A percentile compares a stretch with the other conserved stretches of the same genome.
phyloP scores from a whole-genome alignment of 2,888 invertebrate genomes.

The Lamellibrachia columna region DNA sequence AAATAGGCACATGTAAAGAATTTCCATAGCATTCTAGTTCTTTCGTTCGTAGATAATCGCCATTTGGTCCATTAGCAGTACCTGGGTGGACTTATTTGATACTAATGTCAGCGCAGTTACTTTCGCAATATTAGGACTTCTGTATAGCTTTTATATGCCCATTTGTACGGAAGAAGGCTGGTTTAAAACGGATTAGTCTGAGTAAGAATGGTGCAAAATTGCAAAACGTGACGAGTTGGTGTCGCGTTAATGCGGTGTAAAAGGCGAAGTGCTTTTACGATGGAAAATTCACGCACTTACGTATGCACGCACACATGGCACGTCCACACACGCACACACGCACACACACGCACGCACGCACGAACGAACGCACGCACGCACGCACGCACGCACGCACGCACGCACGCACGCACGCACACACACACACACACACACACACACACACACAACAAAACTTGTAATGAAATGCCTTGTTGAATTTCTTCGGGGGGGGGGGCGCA shows the following conservation, averaged over 20 bases:
- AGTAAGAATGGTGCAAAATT: too few relatives aligned
- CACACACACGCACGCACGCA: slow-evolving; percentile 34
- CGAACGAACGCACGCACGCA: background rate
- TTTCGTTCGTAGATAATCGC: background rate
- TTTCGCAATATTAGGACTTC: background rate
- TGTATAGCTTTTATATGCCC: background rate
- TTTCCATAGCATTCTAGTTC: too few relatives aligned
- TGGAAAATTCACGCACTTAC: background rate
- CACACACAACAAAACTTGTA: background rate
- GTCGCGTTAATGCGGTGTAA: too few relatives aligned
- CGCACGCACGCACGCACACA: background rate
- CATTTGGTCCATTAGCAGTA: background rate
- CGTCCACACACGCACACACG: background rate
- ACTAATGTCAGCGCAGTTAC: background rate
- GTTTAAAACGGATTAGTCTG: background rate
- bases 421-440: slow-evolving; percentile 22
- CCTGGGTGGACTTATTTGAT: background rate
- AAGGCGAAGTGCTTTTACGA: background rate
- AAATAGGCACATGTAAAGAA: too few relatives aligned
- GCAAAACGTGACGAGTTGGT: too few relatives aligned
- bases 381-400: slow-evolving; percentile 27
- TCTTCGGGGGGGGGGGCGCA: too few relatives aligned
- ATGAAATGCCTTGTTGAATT: too few relatives aligned
- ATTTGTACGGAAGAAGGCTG: background rate
- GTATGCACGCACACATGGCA: background rate